These are phyloP conservation scores for Drosophila buzzatii DNA, from an alignment of 2,888 invertebrate species.

Conservation along the genomic window DNA sequence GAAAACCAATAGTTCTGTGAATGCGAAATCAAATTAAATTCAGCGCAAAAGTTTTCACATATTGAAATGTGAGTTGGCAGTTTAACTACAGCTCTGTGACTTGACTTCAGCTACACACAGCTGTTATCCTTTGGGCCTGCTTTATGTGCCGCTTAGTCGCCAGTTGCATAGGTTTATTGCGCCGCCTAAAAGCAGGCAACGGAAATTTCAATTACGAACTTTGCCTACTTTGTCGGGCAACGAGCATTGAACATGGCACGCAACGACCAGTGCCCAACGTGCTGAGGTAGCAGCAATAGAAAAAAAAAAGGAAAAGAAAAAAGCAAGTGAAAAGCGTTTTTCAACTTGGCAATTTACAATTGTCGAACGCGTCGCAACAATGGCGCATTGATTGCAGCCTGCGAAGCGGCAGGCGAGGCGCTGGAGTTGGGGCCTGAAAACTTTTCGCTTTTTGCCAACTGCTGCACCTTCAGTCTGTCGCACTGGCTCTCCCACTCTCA, in stretches of 20 bases:
- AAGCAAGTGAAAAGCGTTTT: conserved; percentile 49
- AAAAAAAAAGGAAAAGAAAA: not conserved
- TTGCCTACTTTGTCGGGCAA: conserved; percentile 19
- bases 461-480: conserved; percentile 39
- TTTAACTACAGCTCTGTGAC: not conserved
- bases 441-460: conserved; percentile 54
- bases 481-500: not conserved
- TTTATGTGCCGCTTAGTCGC: not conserved
- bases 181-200: conserved; percentile 34
- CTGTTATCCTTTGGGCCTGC: not conserved
- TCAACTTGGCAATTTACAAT: conserved; percentile 67
- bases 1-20: not conserved
- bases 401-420: not conserved
- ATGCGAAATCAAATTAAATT: not conserved
- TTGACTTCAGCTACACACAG: not conserved
- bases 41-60: not conserved
- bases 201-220: conserved; percentile 49
- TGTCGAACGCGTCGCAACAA: conserved; percentile 72
- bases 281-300: not conserved
- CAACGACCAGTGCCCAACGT: conserved; percentile 28
- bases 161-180: conserved; percentile 3
- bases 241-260: conserved; percentile 46
- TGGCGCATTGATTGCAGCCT: conserved; percentile 64
- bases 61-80: not conserved
- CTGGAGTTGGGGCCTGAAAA: conserved; percentile 13